phyloP scores from a whole-genome alignment of 2,888 invertebrate genomes.

The Melinopterus prodromus region DNA sequence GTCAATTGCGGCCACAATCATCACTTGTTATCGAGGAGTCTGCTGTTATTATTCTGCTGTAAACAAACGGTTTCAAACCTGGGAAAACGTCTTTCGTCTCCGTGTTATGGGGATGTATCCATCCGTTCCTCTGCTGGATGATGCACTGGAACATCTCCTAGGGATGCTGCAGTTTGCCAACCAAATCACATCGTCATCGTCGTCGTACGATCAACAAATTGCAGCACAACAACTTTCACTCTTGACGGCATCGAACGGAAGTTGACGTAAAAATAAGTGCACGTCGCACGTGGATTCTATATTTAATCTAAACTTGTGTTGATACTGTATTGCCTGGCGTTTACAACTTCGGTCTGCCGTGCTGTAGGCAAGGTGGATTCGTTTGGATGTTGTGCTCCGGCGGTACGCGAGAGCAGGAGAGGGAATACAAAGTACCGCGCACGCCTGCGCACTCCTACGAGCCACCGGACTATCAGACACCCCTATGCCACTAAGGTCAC shows the following conservation, averaged over 20 bases:
- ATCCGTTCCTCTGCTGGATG: constrained; percentile 80
- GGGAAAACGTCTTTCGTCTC: constrained; percentile 78
- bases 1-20: constrained; percentile 26
- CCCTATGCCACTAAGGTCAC: constrained; percentile 42
- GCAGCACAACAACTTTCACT: constrained; percentile 35
- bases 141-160: constrained; percentile 81
- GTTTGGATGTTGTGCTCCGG: constrained; percentile 14
- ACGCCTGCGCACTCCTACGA: constrained; percentile 40
- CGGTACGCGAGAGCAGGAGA: constrained; percentile 31
- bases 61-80: constrained; percentile 63
- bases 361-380: constrained; percentile 18
- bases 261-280: constrained; percentile 42
- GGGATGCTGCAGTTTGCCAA: constrained; percentile 44
- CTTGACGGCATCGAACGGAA: constrained; percentile 36
- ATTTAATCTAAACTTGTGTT: constrained; percentile 39
- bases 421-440: constrained; percentile 33
- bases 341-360: constrained; percentile 20
- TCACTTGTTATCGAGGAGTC: neutral
- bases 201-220: constrained; percentile 29
- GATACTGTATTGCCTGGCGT: constrained; percentile 22
- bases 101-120: constrained; percentile 75
- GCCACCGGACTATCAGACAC: constrained; percentile 40
- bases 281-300: constrained; percentile 45
- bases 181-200: constrained; percentile 38
- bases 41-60: neutral